Base-by-base conservation (phyloP, 2,113 vertebrate species). In the Argyrosomus japonicus region DNA sequence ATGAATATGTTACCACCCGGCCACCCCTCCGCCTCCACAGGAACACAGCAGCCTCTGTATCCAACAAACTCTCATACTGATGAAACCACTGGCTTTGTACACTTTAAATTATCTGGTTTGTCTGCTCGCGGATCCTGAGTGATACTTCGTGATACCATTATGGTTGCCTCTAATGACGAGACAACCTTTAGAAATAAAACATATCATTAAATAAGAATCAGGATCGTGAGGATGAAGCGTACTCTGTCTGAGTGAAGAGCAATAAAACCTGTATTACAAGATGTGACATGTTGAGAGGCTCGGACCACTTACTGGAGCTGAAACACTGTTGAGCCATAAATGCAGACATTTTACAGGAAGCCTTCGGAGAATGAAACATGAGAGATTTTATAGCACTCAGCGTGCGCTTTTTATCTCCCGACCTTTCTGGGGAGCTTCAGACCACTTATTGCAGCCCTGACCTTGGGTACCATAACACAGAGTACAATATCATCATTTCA, bases 311-410 rank as follows among this genome's bases (percentile, higher is more conserved):
- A 62, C 71, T 73, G 68, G 29, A 53, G 53, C 21, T 68, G 17
- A 71, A 75, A 25, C 57, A 81, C 48, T 36, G 43, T 57, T 54
- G 60, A 75, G 62, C 75, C 56, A 45, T 78, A 85, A 88, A 86
- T 87, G 51, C 51, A 27, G 53, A 21, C 40, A 51, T 72, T 88
- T 87, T 85, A 68, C 60, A 69, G 64, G 64, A 81, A 75, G n/a
- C 69, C 19, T 47, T 62, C 29, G 47, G 51, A 69, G 69, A 58
- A 84, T 81, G 47, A 73, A 85, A 90, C 60, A 77, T 81, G 69
- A 86, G 79, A 83, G 74, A 70, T 81, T 91, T 87, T 76, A 88
- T 8, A 75, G 76, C 65, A 63, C 76, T 84, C 75, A 27, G 53
- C 19, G 5, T 71, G 45, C 54, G 69, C 19, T 76, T 76, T 90